Evolutionary conservation across 2,888 invertebrate species (phyloP), one percentile per base, ranked within the genome.

Genomic region (Synergus japonicus): DNA sequence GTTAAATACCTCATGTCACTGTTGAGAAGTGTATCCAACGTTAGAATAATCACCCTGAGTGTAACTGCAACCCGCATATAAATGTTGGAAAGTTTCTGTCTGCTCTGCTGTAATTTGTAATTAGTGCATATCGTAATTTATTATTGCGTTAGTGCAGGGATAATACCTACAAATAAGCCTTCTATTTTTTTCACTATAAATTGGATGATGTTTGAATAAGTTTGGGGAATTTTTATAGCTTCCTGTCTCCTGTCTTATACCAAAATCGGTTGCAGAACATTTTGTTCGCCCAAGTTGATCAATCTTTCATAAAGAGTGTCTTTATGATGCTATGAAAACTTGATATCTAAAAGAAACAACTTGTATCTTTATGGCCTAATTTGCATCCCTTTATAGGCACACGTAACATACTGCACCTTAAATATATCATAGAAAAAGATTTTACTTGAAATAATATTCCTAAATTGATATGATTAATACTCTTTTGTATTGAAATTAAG

Each of bases 241-340:
- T 44, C 44, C 43, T 66, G 22, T 66, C 43, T 29, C 0, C 29
- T 29, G 29, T 3, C 18, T n/a, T 18, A 67, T 41, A 46, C 22
- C 18, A 43, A 67, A 67, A 43, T 18, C 18, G 5, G 13, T 13
- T 46, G 46, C 22, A 22, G 46, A 67, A 67, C 44, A 67, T 67
- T 67, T 44, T 46, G 13, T 44, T 22, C 22, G 12, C 18, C 18
- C 0, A 44, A 46, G 22, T 18, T 44, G 67, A 67, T 46, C 22
- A 65, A 41, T 65, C 43, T 65, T 41, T 37, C 43, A 41, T 65
- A 65, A 65, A n/a, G 65, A 65, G 41, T 65, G n/a, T 65, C 65
- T 65, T 65, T 65, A 65, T 65, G 65, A 65, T 15, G 65, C 65
- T n/a, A 65, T 67, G 67, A 67, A 67, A 67, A 46, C 67, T 67